phyloP scores from a whole-genome alignment of 2,888 invertebrate species.

The Lasioglossum calceatum region DNA sequence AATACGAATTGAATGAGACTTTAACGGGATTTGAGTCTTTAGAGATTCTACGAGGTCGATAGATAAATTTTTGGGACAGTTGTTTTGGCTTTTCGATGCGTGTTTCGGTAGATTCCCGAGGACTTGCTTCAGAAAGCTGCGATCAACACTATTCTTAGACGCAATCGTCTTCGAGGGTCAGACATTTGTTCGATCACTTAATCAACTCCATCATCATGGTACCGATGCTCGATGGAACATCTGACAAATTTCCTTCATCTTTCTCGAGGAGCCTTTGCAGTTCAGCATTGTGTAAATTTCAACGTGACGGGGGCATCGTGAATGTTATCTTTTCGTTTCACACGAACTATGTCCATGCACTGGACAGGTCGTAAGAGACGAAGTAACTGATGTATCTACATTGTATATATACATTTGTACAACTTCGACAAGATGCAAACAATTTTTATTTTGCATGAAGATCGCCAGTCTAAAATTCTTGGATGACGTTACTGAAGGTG shows the following conservation, averaged over 20 bases:
- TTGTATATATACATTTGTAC: too few relatives aligned
- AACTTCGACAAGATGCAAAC: too few relatives aligned
- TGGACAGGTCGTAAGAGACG: too few relatives aligned
- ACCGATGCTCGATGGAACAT: not conserved
- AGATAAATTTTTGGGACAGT: not conserved
- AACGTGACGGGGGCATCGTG: too few relatives aligned
- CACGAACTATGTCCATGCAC: too few relatives aligned
- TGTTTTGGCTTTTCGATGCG: not conserved
- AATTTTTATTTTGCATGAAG: too few relatives aligned
- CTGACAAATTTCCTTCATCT: constrained; percentile 1
- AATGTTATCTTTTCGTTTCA: too few relatives aligned
- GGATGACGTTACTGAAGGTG: too few relatives aligned
- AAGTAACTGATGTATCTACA: too few relatives aligned
- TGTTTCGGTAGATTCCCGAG: not conserved
- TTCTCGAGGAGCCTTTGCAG: not conserved
- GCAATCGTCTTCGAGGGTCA: not conserved
- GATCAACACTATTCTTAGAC: not conserved
- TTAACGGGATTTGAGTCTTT: not conserved
- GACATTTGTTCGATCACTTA: constrained; percentile 3
- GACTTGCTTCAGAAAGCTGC: not conserved
- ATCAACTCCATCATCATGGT: not conserved
- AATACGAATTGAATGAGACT: not conserved
- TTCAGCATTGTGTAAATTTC: not conserved
- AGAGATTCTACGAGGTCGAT: not conserved
- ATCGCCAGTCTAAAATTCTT: too few relatives aligned